Percentiles rank a stretch among this genome's conserved stretches.
These are phyloP conservation scores for Heliconius nattereri DNA, from an alignment of 1,140 invertebrate species.

Conservation along the genomic window DNA sequence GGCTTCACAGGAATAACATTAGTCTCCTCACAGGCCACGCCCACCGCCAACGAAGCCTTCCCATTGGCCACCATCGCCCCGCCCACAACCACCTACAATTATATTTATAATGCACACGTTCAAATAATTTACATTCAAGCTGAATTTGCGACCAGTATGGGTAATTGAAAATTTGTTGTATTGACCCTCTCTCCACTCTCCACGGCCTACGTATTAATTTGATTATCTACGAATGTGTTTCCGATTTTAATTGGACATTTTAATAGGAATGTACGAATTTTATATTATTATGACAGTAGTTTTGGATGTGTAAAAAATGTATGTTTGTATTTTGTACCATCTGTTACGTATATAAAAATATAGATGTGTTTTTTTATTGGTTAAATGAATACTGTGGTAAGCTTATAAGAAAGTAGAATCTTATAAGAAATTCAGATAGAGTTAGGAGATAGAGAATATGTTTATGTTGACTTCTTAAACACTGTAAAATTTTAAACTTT, in stretches of 20 bases:
- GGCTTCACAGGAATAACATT: slow-evolving; percentile 76
- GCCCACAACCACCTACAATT: slow-evolving; percentile 76
- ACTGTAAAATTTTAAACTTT: no score
- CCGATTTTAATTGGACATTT: slow-evolving; percentile 39
- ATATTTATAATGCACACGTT: slow-evolving; percentile 79
- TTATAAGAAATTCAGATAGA: no score
- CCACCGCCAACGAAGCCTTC: slow-evolving; percentile 46
- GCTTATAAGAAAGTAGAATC: no score
- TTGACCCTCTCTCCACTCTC: slow-evolving; percentile 62
- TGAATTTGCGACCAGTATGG: slow-evolving; percentile 77
- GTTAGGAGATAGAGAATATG: no score
- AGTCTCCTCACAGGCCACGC: slow-evolving; percentile 66
- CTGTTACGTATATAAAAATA: no score
- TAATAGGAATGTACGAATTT: slow-evolving; percentile 19
- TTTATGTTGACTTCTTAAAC: no score
- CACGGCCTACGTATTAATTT: slow-evolving; percentile 71
- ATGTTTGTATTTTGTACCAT: no score
- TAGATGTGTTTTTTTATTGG: no score
- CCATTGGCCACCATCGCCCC: slow-evolving; percentile 63
- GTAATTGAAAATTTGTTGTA: slow-evolving; percentile 81
- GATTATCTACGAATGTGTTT: slow-evolving; percentile 51
- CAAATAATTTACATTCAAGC: slow-evolving; percentile 80
- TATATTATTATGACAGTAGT: not conserved
- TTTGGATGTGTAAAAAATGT: not conserved
- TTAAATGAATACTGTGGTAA: no score